phyloP scores from a whole-genome alignment of 2,888 invertebrate species.

The Drosophila birchii region DNA sequence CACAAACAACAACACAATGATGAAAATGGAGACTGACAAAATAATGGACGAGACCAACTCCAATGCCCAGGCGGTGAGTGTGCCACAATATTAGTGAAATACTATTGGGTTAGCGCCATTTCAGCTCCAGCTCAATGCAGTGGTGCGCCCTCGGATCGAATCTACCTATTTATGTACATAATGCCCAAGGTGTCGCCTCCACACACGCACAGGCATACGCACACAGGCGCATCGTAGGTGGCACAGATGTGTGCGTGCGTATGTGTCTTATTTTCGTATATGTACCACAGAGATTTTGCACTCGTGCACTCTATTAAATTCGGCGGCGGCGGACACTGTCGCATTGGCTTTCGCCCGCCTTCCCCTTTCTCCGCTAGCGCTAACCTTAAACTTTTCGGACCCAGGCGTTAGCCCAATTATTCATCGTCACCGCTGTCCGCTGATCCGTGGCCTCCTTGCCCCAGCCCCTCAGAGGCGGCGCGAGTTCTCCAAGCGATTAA shows the following conservation, averaged over 20 bases:
- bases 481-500: slow-evolving; percentile 15
- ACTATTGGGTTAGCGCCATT: slow-evolving; percentile 23
- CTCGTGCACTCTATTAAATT: slow-evolving; percentile 71
- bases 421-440: slow-evolving; percentile 12
- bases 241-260: slow-evolving; percentile 13
- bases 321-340: slow-evolving; percentile 24
- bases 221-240: slow-evolving; percentile 17
- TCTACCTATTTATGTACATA: slow-evolving; percentile 37
- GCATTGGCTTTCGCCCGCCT: slow-evolving; percentile 4
- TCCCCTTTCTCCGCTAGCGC: slow-evolving; percentile 14
- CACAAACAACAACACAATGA: slow-evolving; percentile 84
- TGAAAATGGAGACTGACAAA: slow-evolving; percentile 97
- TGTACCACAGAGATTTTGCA: slow-evolving; percentile 64
- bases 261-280: slow-evolving; percentile 70
- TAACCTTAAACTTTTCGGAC: slow-evolving; percentile 61
- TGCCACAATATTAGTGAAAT: not conserved
- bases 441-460: slow-evolving; percentile 11
- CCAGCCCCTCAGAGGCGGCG: slow-evolving; percentile 15
- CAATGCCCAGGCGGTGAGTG: slow-evolving; percentile 87
- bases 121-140: slow-evolving; percentile 1
- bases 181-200: slow-evolving; percentile 66
- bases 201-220: slow-evolving; percentile 40
- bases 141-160: slow-evolving; percentile 3
- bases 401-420: slow-evolving; percentile 41
- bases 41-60: slow-evolving; percentile 92